These are phyloP conservation scores for Tachycineta bicolor DNA, from an alignment of 2,113 vertebrate genomes.

Conservation along the genomic window DNA sequence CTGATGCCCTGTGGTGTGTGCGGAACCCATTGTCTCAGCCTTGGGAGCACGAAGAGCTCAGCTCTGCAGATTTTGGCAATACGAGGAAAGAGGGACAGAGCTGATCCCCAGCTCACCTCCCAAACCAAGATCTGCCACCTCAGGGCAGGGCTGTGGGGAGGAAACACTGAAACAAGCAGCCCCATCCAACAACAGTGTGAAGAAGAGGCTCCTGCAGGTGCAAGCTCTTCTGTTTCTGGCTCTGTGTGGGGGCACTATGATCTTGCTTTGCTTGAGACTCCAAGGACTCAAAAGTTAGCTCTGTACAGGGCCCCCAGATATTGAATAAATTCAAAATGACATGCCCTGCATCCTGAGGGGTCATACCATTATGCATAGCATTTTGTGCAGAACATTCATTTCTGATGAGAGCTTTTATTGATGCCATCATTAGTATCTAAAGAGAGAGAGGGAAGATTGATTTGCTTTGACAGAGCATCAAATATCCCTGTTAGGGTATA, in stretches of 20 bases:
- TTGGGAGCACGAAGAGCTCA: rapidly evolving
- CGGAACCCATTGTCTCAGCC: background rate
- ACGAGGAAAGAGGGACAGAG: rapidly evolving
- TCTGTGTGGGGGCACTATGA: background rate
- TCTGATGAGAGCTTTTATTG: slow-evolving; percentile 19
- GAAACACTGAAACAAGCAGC: background rate
- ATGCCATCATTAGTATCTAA: slow-evolving; percentile 38
- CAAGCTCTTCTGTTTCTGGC: slow-evolving; percentile 4
- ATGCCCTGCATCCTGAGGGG: slow-evolving; percentile 28
- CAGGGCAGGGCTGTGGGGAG: background rate
- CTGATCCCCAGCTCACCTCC: background rate
- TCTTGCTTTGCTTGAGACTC: slow-evolving; percentile 18
- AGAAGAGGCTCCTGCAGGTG: background rate
- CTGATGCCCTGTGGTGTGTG: background rate
- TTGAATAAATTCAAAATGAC: slow-evolving; percentile 46
- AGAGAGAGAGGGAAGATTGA: slow-evolving; percentile 2
- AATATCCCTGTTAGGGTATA: background rate
- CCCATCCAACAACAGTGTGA: background rate
- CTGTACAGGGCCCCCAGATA: background rate
- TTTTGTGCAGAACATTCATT: slow-evolving; percentile 24
- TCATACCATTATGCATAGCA: slow-evolving; percentile 16
- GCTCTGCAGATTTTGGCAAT: background rate
- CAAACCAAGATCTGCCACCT: background rate
- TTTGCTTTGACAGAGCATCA: slow-evolving; percentile 27
- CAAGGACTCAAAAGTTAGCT: slow-evolving; percentile 9